These are phyloP conservation scores for Pemphigus obesinymphae DNA, from an alignment of 1,140 invertebrate genomes.

Conservation along the genomic window DNA sequence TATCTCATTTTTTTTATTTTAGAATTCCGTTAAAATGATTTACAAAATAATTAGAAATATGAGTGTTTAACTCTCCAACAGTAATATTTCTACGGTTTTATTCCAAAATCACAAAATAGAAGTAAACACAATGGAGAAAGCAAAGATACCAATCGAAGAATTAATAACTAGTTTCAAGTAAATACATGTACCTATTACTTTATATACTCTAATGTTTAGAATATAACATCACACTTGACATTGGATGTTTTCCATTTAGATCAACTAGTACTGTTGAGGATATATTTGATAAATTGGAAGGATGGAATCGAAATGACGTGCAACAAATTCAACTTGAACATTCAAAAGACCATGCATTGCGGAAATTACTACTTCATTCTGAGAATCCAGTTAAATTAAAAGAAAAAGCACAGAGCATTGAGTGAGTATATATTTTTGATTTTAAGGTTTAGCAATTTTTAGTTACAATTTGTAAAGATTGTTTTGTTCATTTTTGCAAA, in stretches of 20 bases:
- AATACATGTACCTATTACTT: not conserved
- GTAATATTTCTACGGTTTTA: not conserved
- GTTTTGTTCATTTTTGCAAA: not conserved
- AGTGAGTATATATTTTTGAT: not conserved
- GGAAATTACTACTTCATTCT: not conserved
- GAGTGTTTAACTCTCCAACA: not conserved
- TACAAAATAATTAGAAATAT: not conserved
- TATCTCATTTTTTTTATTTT: not conserved
- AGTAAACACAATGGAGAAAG: not conserved
- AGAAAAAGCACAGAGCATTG: conserved; percentile 15
- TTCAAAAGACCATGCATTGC: not conserved
- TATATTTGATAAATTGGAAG: conserved; percentile 26
- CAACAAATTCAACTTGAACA: conserved; percentile 13
- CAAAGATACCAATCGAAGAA: conserved; percentile 20
- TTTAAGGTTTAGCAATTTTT: not conserved
- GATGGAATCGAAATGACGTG: not conserved
- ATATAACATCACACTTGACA: not conserved
- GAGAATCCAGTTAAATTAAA: conserved; percentile 1
- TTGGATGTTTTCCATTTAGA: not conserved
- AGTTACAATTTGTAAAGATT: not conserved
- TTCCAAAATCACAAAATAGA: not conserved
- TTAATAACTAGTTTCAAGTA: conserved; percentile 14
- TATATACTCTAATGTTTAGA: not conserved
- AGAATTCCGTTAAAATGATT: conserved; percentile 5
- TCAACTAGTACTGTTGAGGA: conserved; percentile 17